Evolutionary conservation across 2,888 invertebrate species (phyloP), one percentile per base, ranked within the genome.

Genomic region (Epirrita christyi): DNA sequence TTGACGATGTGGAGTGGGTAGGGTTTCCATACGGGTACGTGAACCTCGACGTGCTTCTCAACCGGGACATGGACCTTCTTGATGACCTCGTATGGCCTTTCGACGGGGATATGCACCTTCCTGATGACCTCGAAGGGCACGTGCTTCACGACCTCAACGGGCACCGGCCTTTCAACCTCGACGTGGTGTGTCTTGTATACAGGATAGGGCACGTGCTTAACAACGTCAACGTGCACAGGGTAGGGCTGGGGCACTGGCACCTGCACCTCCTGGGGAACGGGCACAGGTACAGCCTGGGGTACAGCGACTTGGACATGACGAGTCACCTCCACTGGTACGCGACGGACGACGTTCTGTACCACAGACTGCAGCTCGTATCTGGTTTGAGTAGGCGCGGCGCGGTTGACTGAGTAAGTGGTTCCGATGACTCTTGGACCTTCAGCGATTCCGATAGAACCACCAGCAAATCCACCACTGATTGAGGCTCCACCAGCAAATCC

Each of bases 1-100:
- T 92, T 92, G 76, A 91, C 89, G 75, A 92, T 86, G 70, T 92
- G 91, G 54, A 92, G 75, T 0, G 90, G 92, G 75, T 87, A 84
- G 0, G 92, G 90, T 76, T 92, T 89, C 90, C 90, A 91, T 8
- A 91, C 82, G 6, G 85, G 68, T n/a, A 86, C 86, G 48, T 85
- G 91, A 3, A 92, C 90, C 53, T 91, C 85, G 0, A 92, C 83
- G 67, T 84, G 85, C 71, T 91, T 92, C 67, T 85, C 88, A 4
- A 91, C 67, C 0, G 90, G 92, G 0, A 92, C 82, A 44, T 83
- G 88, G 34, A 92, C 65, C 67, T 92, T 87, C 78, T 81, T 90
- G 71, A 92, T 91, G 1, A 92, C 91, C 63, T 91, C 91, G 61
- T 85, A 87, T 0, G 89, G 92, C 71, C 81, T 86, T 29, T 92